Evolutionary conservation across 2,113 vertebrate genomes (phyloP), one percentile per base, ranked within the genome.

Genomic region (Larimichthys polyactis): DNA sequence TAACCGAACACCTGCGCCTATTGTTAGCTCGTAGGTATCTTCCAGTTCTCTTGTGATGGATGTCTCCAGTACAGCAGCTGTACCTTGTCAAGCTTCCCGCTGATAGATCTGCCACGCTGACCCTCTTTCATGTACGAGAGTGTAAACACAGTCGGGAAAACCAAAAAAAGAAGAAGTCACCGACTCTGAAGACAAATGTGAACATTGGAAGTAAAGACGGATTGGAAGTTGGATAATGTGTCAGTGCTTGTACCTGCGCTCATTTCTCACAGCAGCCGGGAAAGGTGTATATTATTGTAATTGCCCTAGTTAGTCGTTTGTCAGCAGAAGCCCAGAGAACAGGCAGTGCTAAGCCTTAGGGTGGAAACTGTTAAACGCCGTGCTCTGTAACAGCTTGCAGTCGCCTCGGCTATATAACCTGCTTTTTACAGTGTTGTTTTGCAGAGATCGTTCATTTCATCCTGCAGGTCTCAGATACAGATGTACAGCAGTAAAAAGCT

Each of bases 231-330:
- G 87, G 74, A 85, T 87, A 87, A 90, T 91, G 79, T 89, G 92
- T 91, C 84, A 46, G 88, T 83, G 88, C 91, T 81, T 89, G 92
- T 86, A 86, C 60, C 82, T 66, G 90, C 20, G 1, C 69, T 87
- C 78, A 67, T 84, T 91, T 84, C 86, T 91, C 83, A 84, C 55
- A 65, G 72, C 78, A 75, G 83, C 82, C 80, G 77, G 80, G 76
- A 89, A 89, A 90, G 90, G 90, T 92, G 90, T 83, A 78, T 90
- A 92, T 92, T 91, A 93, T 83, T 87, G 81, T 93, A 93, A 92
- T 92, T 92, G 82, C 88, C 44, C 72, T 43, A 74, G 90, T 90
- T 91, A 85, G 85, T 83, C 75, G 44, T 88, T 90, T 91, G 84
- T 88, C 89, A 87, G 83, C 71, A 91, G n/a, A 79, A 84, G 85